Evolutionary conservation across 1,140 invertebrate genomes (phyloP).

Genomic region (Tetramorium simillimum): DNA sequence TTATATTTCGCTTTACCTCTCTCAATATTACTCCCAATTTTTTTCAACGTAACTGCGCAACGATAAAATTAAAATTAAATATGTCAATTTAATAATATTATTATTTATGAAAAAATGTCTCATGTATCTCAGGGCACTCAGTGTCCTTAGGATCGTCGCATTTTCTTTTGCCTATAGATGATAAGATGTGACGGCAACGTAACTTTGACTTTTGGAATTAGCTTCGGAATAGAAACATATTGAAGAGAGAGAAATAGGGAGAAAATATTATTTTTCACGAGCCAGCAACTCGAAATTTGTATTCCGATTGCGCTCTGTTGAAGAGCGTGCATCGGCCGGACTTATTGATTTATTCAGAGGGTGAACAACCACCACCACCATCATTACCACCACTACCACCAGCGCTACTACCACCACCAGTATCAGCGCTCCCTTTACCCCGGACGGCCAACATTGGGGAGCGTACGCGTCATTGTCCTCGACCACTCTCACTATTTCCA

Average conservation of each 20-base stretch:
- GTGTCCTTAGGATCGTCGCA: background rate
- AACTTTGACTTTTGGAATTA: background rate
- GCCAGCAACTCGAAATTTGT: constrained; percentile 4
- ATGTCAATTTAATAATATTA: background rate
- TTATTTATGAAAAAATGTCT: background rate
- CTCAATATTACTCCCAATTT: background rate
- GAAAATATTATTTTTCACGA: background rate
- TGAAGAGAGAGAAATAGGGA: background rate
- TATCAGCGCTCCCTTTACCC: constrained; percentile 12
- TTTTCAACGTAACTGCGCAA: background rate
- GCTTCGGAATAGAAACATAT: background rate
- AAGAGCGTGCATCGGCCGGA: constrained; percentile 58
- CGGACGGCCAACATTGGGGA: constrained; percentile 30
- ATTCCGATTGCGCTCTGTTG: constrained; percentile 16
- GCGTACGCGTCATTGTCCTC: constrained; percentile 70
- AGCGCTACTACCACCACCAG: background rate
- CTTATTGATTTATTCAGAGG: constrained; percentile 81
- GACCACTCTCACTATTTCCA: constrained; percentile 69
- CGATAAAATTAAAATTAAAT: background rate
- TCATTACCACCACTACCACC: background rate
- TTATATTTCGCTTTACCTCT: background rate
- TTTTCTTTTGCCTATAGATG: background rate
- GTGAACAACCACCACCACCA: constrained; percentile 66
- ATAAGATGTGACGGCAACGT: background rate
- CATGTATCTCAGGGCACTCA: background rate